Percentiles rank a stretch among this genome's conserved stretches.
These are phyloP conservation scores for Calephelis virginiensis DNA, from an alignment of 1,140 invertebrate species.

Conservation along the genomic window DNA sequence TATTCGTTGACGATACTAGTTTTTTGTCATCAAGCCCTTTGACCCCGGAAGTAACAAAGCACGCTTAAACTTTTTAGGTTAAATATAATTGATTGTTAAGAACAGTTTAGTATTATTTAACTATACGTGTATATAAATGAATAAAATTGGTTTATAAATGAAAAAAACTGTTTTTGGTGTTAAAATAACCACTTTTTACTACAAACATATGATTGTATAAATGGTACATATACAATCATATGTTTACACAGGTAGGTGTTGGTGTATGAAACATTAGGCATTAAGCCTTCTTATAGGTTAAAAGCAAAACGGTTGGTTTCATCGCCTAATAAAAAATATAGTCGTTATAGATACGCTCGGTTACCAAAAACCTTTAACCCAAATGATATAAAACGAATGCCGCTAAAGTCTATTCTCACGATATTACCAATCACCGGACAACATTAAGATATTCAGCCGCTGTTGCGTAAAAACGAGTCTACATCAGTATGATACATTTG, in stretches of 20 bases:
- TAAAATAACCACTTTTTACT: no score
- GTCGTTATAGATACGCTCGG: not conserved
- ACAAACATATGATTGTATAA: no score
- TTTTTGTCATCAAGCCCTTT: not conserved
- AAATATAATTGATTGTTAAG: no score
- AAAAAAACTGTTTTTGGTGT: no score
- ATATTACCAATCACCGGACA: conserved; percentile 7
- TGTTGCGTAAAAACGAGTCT: conserved; percentile 1
- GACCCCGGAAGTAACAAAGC: not conserved
- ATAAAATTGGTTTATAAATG: no score
- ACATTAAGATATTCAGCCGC: conserved; percentile 7
- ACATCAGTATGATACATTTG: conserved; percentile 3
- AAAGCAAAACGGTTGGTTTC: not conserved
- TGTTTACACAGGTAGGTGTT: no score
- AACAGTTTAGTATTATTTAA: no score
- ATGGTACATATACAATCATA: no score
- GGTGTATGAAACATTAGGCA: no score
- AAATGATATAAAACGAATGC: conserved; percentile 7
- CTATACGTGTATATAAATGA: no score
- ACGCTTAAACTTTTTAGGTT: no score
- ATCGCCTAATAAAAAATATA: conserved; percentile 2
- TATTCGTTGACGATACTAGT: not conserved
- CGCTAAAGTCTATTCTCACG: conserved; percentile 6
- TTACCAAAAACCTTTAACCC: conserved; percentile 11
- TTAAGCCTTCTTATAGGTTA: no score